Percentiles rank a stretch among this genome's conserved stretches.
phyloP scores from a whole-genome alignment of 2,113 vertebrate species.

The Eulemur macaco region DNA sequence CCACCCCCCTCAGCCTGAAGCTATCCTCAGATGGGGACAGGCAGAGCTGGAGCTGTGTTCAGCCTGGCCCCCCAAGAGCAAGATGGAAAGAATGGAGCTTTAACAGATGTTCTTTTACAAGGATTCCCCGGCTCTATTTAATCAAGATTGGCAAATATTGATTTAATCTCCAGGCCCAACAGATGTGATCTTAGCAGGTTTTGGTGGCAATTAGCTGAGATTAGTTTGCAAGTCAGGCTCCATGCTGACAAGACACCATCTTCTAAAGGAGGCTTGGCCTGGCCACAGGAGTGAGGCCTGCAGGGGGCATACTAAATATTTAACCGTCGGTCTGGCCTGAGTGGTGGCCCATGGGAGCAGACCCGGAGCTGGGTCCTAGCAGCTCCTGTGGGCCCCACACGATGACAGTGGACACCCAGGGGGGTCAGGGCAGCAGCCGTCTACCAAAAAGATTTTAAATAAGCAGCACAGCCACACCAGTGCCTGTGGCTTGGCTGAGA shows the following conservation, averaged over 20 bases:
- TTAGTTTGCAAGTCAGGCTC: conserved; percentile 50
- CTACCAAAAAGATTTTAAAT: background rate
- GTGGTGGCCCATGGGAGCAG: background rate
- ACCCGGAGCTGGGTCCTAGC: background rate
- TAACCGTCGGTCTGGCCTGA: background rate
- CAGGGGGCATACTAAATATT: background rate
- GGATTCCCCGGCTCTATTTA: conserved; percentile 72
- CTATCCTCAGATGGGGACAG: background rate
- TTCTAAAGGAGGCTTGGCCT: background rate
- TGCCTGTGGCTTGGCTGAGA: background rate
- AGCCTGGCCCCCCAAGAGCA: background rate
- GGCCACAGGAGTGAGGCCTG: background rate
- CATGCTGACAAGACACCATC: conserved; percentile 41
- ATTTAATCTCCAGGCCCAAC: conserved; percentile 66
- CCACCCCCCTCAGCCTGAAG: no score
- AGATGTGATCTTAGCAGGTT: conserved; percentile 72
- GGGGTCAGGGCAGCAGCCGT: background rate
- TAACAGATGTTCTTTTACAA: conserved; percentile 70
- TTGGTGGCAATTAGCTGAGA: conserved; percentile 62
- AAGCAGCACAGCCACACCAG: background rate
- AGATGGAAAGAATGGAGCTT: conserved; percentile 15
- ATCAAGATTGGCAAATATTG: conserved; percentile 78
- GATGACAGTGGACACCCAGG: rapidly evolving
- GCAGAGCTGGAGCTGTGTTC: background rate
- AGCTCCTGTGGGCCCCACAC: background rate